phyloP scores from a whole-genome alignment of 2,888 invertebrate genomes.

The Microctonus hyperodae region DNA sequence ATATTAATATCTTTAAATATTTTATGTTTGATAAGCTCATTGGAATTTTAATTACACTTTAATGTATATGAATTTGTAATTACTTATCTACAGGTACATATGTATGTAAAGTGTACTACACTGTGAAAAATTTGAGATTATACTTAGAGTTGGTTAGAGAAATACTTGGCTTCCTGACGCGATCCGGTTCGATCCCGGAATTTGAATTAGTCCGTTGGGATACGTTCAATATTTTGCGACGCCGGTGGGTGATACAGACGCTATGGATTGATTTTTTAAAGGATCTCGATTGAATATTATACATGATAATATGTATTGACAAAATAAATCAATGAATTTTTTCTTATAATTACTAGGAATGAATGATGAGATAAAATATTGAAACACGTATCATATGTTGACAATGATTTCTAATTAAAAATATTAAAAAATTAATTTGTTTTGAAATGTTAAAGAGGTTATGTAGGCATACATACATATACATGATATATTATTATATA shows the following conservation, averaged over 20 bases:
- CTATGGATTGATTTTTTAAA: neutral
- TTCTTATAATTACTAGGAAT: neutral
- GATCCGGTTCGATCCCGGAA: constrained; percentile 7
- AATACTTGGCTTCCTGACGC: constrained; percentile 3
- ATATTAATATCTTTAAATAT: neutral
- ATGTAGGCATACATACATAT: no score
- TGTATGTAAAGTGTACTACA: neutral
- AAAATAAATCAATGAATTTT: neutral
- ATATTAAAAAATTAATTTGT: no score
- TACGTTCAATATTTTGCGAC: constrained; percentile 12
- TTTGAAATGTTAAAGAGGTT: no score
- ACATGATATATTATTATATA: no score
- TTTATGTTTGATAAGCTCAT: neutral
- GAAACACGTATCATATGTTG: no score
- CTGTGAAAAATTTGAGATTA: neutral
- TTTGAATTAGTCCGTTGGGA: constrained; percentile 15
- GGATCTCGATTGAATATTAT: neutral
- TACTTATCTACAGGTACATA: no score
- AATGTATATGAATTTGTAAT: no score
- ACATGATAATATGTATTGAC: neutral
- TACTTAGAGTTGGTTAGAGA: neutral
- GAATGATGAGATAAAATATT: neutral
- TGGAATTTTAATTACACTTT: no score
- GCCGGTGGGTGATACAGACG: neutral
- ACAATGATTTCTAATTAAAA: no score